phyloP scores from a whole-genome alignment of 2,113 vertebrate genomes.

The Panthera uncia region DNA sequence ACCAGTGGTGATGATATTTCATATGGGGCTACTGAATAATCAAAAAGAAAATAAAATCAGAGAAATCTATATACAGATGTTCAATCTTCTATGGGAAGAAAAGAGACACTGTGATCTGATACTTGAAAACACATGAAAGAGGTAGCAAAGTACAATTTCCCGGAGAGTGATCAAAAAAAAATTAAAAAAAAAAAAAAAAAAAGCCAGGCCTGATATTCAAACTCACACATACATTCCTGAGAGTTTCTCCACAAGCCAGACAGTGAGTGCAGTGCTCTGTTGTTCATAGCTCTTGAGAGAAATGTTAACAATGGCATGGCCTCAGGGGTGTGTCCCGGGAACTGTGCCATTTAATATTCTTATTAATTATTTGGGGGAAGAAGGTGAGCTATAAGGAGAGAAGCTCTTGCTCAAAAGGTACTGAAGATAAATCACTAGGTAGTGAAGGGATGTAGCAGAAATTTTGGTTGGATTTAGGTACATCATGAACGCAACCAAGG shows the following conservation, averaged over 20 bases:
- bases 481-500: background rate
- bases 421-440: background rate
- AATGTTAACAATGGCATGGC: background rate
- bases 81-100: background rate
- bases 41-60: conserved; percentile 15
- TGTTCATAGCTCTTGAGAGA: background rate
- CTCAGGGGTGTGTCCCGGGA: conserved; percentile 46
- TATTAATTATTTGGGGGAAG: background rate
- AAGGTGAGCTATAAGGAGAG: background rate
- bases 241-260: background rate
- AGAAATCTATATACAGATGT: background rate
- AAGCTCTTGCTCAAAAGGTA: background rate
- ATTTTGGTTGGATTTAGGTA: background rate
- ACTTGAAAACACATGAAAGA: conserved; percentile 5
- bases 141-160: background rate
- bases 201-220: background rate
- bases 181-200: background rate
- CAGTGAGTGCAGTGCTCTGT: background rate
- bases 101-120: background rate
- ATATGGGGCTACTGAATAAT: background rate
- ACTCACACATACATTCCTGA: background rate
- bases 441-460: background rate
- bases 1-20: background rate
- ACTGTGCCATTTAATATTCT: conserved; percentile 3
- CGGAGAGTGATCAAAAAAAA: conserved; percentile 21